Evolutionary conservation across 2,888 invertebrate species (phyloP).

Genomic region (Ennomos fuscantarius): DNA sequence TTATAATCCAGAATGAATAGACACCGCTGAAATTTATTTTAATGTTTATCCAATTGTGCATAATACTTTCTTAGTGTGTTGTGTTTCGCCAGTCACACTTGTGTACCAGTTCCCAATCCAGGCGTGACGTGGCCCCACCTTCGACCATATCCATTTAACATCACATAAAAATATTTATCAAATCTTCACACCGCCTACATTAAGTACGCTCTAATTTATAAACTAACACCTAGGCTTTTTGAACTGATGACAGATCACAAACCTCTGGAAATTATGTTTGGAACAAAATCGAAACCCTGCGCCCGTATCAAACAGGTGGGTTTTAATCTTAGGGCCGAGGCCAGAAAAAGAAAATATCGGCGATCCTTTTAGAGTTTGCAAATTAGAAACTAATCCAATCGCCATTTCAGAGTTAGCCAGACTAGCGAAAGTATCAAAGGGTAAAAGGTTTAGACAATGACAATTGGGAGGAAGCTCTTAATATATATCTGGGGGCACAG

Average conservation of each 20-base stretch:
- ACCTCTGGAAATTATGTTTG: constrained; percentile 56
- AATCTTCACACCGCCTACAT: no score
- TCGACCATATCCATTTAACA: no score
- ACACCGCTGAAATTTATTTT: no score
- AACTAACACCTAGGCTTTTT: constrained; percentile 18
- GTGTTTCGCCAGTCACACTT: no score
- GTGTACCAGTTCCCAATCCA: no score
- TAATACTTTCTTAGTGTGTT: no score
- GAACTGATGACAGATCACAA: constrained; percentile 52
- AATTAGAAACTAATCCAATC: background rate
- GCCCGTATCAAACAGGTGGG: constrained; percentile 47
- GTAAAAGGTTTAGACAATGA: constrained; percentile 32
- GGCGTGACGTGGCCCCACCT: no score
- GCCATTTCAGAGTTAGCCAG: constrained; percentile 7
- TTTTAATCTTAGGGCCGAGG: constrained; percentile 38
- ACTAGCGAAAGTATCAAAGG: constrained; percentile 20
- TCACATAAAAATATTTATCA: no score
- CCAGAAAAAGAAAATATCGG: constrained; percentile 49
- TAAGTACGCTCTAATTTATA: no score
- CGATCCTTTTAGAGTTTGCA: constrained; percentile 38
- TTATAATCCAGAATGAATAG: no score
- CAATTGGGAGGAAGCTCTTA: constrained; percentile 35
- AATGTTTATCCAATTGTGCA: no score
- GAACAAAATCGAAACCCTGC: constrained; percentile 50
- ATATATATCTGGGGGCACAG: no score